A percentile compares a stretch with the other conserved stretches of the same genome.
Conservation (phyloP, 2,113 vertebrate genomes). For the Scopus umbretta region DNA sequence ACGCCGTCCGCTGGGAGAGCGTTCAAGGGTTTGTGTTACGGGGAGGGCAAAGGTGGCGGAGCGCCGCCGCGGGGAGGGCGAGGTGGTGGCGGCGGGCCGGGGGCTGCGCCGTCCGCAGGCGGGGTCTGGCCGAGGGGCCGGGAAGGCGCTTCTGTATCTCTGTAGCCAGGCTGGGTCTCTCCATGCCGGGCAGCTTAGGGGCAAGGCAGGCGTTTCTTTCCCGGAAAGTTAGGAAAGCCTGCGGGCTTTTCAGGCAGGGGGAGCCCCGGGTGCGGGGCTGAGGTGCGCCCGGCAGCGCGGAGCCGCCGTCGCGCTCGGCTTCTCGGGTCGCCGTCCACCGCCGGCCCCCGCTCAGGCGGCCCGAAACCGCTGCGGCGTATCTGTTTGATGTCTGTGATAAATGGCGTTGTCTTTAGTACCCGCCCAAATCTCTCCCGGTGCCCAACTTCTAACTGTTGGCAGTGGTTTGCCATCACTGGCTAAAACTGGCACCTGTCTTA, state of each 20-base stretch:
- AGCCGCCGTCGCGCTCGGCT: no score
- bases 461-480: background rate
- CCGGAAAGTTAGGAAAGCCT: background rate
- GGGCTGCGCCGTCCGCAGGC: background rate
- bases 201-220: no score
- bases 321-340: no score
- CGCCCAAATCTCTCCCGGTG: background rate
- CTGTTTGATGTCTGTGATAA: no score
- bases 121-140: background rate
- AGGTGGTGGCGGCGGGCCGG: background rate
- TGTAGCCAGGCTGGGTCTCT: fast-evolving
- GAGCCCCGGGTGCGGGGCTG: background rate
- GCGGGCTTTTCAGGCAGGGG: background rate
- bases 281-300: background rate
- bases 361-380: no score
- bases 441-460: no score
- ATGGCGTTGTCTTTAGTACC: background rate
- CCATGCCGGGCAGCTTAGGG: fast-evolving
- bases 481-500: background rate
- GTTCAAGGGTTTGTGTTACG: background rate
- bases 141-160: background rate
- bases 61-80: background rate
- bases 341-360: background rate
- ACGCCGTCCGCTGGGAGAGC: background rate
- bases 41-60: background rate